Evolutionary conservation across 2,888 invertebrate species (phyloP), one percentile per base, ranked within the genome.

Genomic region (Tenthredo amoena): DNA sequence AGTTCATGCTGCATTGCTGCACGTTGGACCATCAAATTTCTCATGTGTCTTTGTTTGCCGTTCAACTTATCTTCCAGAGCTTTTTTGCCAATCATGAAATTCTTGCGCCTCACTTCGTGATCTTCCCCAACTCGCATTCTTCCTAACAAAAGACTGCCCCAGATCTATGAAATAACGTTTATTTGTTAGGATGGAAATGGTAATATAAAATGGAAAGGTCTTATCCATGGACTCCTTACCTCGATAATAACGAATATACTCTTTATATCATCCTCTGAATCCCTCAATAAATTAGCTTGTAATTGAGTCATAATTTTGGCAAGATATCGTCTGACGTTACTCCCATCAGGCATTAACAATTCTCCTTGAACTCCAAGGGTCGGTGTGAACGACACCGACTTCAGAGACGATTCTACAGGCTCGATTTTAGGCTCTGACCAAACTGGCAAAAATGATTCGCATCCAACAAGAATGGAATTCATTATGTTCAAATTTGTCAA

Each of bases 261-360:
- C 89, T 96, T 96, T 0, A 97, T 98, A 90, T 98, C 97, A 90
- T 98, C 98, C 88, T 97, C 96, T 87, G 96, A 95, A 84, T 95
- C 94, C 9, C 94, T 92, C 84, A 97, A 93, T 93, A 98, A 94
- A 89, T 95, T 95, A 82, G 94, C 95, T 92, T 96, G 96, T 12
- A 97, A 94, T 2, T 94, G 94, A 74, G 95, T 94, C 90, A 97
- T 94, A 1, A 96, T 93, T 37, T 95, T 94, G 0, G 95, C 95
- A 1, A 98, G 92, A 2, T 94, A 94, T 87, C 94, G 94, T 72
- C 97, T 95, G 18, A 97, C 95, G 91, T 98, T 97, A 85, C 95
- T 94, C 0, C 97, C 97, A 91, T 96, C 95, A 0, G 95, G 95
- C 94, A 96, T 94, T 31, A 90, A 90, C 0, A 93, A 94, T 85